Conservation (phyloP, 2,888 invertebrate species). For the Mesorhabditis sp. region DNA sequence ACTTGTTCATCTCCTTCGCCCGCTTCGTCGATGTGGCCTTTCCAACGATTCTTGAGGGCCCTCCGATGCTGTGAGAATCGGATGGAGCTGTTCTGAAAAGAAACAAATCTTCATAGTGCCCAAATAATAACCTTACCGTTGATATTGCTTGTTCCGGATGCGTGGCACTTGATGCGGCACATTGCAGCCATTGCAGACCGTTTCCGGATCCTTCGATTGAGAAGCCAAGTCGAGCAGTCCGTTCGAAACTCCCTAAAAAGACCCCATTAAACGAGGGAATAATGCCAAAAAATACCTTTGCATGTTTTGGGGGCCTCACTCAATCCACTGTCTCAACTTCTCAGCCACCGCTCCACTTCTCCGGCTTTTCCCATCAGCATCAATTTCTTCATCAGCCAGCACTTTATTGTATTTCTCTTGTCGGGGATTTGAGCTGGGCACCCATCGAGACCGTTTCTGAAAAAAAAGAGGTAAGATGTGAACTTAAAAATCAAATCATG, state of each 20-base stretch:
- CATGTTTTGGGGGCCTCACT: constrained; percentile 74
- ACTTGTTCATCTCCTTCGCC: too few species aligned
- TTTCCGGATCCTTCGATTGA: constrained; percentile 50
- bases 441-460: constrained; percentile 78
- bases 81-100: constrained; percentile 33
- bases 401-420: constrained; percentile 82
- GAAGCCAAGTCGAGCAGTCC: constrained; percentile 36
- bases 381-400: constrained; percentile 94
- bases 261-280: not conserved
- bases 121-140: constrained; percentile 48
- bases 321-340: constrained; percentile 84
- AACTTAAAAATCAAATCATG: constrained; percentile 57
- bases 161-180: constrained; percentile 52
- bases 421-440: constrained; percentile 73
- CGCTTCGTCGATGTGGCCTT: too few species aligned
- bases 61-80: not conserved
- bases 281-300: constrained; percentile 41
- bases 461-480: constrained; percentile 9
- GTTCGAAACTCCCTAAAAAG: constrained; percentile 38
- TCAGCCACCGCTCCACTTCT: constrained; percentile 90
- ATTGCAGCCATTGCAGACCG: too few species aligned
- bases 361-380: constrained; percentile 69
- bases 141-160: constrained; percentile 61
- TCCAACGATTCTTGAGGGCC: not conserved
- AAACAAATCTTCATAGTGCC: constrained; percentile 26